Evolutionary conservation across 2,888 invertebrate genomes (phyloP), one percentile per base, ranked within the genome.

Genomic region (Latrodectus elegans): DNA sequence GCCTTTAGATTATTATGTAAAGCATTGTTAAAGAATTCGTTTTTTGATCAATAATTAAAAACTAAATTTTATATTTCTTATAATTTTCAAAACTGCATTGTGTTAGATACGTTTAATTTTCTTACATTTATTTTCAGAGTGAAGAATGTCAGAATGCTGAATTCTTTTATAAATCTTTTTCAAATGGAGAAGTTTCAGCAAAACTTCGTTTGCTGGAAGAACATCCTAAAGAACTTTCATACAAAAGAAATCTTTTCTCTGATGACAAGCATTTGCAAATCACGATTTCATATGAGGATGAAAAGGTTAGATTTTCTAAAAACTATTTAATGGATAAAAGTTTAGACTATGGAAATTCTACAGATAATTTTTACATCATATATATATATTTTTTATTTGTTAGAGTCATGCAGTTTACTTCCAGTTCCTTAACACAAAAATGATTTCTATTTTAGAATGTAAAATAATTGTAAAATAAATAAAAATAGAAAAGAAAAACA

Each of bases 61-160:
- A 4, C 38, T 38, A 38, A 38, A 38, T 38, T 38, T 38, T 1
- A 2, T 38, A 38, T 6, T 38, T 0, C 1, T 38, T 1, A 22
- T 22, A 22, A 22, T 38, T 38, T 38, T 38, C 6, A 38, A 38
- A 38, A 38, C 38, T 6, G 3, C 6, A 38, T 38, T 38, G 4
- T 38, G 38, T 38, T 38, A 38, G 38, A 6, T 38, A 38, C 38
- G 4, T 38, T 38, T 38, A 38, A 38, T 38, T 38, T 38, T 38
- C 38, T 38, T 38, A 8, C 12, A 49, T 60, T 77, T 17, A 17
- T 52, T 84, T 76, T 74, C 60, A 85, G 79, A 26, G 38, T 15
- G 70, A 60, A 15, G 49, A 71, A 12, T 79, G 75, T 26, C 26
- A 52, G 60, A 79, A 68, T 64, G 70, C 70, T 52, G 79, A 85